Evolutionary conservation across 2,797 vertebrate species (phyloP).

Genomic region (Phylloscopus collybita): DNA sequence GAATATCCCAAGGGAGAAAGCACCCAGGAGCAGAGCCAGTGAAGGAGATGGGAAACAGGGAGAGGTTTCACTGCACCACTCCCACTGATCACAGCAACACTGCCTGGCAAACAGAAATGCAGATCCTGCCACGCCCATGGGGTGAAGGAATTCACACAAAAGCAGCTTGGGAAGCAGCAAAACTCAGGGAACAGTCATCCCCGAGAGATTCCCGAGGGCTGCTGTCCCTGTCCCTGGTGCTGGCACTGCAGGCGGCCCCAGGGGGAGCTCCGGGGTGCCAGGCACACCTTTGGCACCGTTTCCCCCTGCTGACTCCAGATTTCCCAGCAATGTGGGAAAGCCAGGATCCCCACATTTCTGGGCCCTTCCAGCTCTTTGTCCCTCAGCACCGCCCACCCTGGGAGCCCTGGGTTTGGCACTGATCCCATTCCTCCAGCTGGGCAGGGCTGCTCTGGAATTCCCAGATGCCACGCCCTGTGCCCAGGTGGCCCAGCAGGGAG

Average conservation of each 20-base stretch:
- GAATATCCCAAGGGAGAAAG: background rate
- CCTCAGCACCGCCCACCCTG: background rate
- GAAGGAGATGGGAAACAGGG: fast-evolving
- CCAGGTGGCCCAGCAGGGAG: background rate
- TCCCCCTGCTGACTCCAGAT: background rate
- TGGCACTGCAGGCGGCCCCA: background rate
- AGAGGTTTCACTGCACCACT: background rate
- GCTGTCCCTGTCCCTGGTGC: background rate
- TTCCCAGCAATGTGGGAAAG: background rate
- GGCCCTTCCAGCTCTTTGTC: background rate
- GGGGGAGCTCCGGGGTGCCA: background rate
- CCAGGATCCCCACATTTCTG: fast-evolving
- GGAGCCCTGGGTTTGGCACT: background rate
- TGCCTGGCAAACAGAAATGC: background rate
- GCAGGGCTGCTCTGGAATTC: background rate
- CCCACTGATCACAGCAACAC: background rate
- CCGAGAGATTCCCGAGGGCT: fast-evolving
- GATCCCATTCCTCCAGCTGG: background rate
- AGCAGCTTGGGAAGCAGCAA: background rate
- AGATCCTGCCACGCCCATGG: fast-evolving
- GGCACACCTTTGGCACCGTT: fast-evolving
- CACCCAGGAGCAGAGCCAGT: background rate
- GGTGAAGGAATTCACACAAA: background rate
- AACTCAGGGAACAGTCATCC: background rate
- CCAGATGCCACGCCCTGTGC: background rate